phyloP scores from a whole-genome alignment of 2,113 vertebrate genomes.

The Nesoenas mayeri region DNA sequence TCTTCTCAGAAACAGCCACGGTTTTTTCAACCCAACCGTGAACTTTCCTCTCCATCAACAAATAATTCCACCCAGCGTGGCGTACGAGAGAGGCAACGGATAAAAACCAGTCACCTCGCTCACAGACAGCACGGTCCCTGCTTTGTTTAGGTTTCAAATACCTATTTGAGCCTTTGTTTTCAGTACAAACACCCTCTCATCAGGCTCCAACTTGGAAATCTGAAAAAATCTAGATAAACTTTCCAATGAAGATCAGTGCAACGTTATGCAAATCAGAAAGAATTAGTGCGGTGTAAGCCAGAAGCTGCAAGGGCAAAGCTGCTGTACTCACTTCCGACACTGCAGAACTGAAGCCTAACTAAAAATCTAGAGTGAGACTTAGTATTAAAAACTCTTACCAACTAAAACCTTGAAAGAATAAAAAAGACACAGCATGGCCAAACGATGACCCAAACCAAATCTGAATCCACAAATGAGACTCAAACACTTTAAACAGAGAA shows the following conservation, averaged over 20 bases:
- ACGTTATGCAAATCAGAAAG: not conserved
- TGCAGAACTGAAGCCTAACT: not conserved
- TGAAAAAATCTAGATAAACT: not conserved
- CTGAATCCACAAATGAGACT: not conserved
- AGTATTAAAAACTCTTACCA: not conserved
- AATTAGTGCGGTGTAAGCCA: not conserved
- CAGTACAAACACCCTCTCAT: not conserved
- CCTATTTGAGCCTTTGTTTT: not conserved
- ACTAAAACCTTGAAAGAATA: not conserved
- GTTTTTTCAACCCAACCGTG: not conserved
- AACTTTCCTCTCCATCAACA: not conserved
- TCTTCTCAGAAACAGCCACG: not conserved
- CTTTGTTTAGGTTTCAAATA: not conserved
- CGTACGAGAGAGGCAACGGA: accelerated
- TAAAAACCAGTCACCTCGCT: not conserved
- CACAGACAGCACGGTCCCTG: not conserved
- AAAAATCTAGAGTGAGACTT: not conserved
- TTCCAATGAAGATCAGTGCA: not conserved
- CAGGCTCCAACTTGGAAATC: not conserved
- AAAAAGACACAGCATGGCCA: not conserved
- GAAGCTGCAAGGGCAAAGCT: not conserved
- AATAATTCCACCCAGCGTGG: not conserved
- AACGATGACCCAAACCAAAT: not conserved
- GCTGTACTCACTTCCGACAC: accelerated
- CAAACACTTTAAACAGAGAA: not conserved